A percentile compares a stretch with the other conserved stretches of the same genome.
phyloP scores from a whole-genome alignment of 2,113 vertebrate species.

The Tragelaphus strepsiceros region DNA sequence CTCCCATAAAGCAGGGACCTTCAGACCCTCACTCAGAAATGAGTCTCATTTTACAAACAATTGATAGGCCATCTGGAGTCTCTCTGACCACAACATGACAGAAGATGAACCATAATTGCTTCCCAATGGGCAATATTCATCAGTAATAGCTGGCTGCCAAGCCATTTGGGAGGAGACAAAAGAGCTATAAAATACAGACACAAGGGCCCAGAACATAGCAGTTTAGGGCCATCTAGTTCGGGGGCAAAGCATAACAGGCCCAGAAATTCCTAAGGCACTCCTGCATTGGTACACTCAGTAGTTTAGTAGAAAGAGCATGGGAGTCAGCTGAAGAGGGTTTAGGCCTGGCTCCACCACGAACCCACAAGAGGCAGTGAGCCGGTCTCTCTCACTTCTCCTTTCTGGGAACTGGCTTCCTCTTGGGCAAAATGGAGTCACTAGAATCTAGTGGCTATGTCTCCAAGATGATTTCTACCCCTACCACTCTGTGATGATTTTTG shows the following conservation, averaged over 20 bases:
- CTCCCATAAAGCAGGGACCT: not conserved
- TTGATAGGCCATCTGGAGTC: not conserved
- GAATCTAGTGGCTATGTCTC: not conserved
- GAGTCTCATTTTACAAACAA: not conserved
- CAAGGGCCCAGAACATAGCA: not conserved
- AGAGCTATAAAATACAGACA: not conserved
- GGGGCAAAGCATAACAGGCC: not conserved
- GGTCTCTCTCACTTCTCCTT: conserved; percentile 53
- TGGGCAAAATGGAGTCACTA: conserved; percentile 35
- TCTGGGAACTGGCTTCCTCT: conserved; percentile 34
- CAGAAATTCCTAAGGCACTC: not conserved
- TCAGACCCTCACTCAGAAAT: not conserved
- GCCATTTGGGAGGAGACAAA: not conserved
- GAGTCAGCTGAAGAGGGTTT: not conserved
- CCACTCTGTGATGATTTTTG: conserved; percentile 22
- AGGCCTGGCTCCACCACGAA: not conserved
- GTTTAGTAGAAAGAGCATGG: not conserved
- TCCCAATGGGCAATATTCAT: not conserved
- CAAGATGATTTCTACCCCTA: conserved; percentile 29
- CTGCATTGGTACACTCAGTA: too few relatives aligned
- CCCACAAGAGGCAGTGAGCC: not conserved
- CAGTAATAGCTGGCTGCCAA: not conserved
- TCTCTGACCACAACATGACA: not conserved
- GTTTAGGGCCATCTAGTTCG: not conserved
- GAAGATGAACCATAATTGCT: not conserved